Conservation (phyloP, 2,888 invertebrate species). For the Pterostichus niger region DNA sequence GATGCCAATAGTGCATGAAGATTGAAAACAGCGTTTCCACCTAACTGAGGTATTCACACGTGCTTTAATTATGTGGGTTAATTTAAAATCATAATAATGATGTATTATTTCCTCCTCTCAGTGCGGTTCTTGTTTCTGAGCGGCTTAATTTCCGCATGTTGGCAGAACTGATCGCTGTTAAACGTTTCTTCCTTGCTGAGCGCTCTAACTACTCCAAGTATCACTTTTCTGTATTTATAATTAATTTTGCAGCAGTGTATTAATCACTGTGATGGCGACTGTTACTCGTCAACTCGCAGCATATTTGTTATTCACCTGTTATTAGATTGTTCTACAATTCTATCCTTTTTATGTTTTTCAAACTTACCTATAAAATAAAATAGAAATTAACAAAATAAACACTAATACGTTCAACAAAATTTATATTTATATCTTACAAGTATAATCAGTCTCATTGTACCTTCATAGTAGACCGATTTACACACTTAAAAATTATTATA, state of each 20-base stretch:
- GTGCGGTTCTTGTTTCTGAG: conserved; percentile 42
- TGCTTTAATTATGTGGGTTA: conserved; percentile 66
- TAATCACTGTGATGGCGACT: conserved; percentile 10
- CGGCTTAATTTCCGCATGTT: conserved; percentile 55
- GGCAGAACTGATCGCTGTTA: conserved; percentile 14
- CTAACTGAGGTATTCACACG: conserved; percentile 31
- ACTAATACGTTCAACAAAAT: background rate
- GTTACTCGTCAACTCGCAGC: background rate
- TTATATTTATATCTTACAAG: no score
- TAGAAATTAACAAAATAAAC: no score
- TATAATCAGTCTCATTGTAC: no score
- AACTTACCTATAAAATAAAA: no score
- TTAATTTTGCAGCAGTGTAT: conserved; percentile 14
- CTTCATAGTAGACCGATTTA: no score
- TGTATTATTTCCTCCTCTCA: conserved; percentile 64
- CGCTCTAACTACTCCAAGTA: background rate
- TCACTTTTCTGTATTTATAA: conserved; percentile 18
- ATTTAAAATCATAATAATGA: conserved; percentile 66
- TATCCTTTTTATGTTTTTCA: no score
- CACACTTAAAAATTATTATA: no score
- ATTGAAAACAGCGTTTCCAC: conserved; percentile 29
- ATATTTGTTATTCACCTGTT: conserved; percentile 9
- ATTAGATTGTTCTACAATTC: no score
- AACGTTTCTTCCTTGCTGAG: conserved; percentile 49
- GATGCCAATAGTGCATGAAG: conserved; percentile 3